Conservation (phyloP, 1,140 invertebrate genomes). For the Zaprionus inermis region DNA sequence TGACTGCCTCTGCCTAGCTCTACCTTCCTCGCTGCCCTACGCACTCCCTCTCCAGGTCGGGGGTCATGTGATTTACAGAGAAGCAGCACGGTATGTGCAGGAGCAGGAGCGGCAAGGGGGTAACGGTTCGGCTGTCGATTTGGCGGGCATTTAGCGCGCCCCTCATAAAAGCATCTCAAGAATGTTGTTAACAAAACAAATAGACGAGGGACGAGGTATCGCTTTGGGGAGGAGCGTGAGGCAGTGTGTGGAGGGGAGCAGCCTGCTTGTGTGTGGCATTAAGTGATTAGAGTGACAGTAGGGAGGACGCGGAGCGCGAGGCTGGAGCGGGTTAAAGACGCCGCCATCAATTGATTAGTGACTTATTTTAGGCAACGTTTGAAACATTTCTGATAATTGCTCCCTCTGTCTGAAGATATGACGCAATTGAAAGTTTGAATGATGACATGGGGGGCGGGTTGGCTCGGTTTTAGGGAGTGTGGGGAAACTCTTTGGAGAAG, state of each 20-base stretch:
- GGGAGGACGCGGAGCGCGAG: conserved; percentile 6
- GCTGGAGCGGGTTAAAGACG: conserved; percentile 35
- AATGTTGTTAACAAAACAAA: conserved; percentile 81
- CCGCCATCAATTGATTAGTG: conserved; percentile 69
- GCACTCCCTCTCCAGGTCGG: not conserved
- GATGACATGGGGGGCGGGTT: not conserved
- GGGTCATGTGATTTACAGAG: conserved; percentile 72
- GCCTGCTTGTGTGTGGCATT: conserved; percentile 69
- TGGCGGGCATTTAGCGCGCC: conserved; percentile 60
- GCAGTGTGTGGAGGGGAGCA: too few relatives aligned
- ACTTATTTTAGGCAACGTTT: conserved; percentile 52
- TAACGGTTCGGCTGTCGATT: conserved; percentile 39
- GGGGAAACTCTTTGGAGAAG: not conserved
- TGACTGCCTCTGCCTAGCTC: not conserved
- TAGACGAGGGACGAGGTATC: conserved; percentile 13
- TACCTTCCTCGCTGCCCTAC: not conserved
- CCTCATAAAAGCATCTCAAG: conserved; percentile 81
- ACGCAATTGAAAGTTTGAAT: conserved; percentile 37
- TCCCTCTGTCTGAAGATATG: conserved; percentile 23
- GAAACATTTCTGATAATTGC: conserved; percentile 36
- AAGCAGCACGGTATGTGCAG: conserved; percentile 8
- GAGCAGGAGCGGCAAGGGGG: too few relatives aligned
- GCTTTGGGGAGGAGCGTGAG: not conserved
- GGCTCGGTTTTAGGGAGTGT: too few relatives aligned
- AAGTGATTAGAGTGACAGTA: conserved; percentile 63